These are phyloP conservation scores for Erynnis tages DNA, from an alignment of 2,888 invertebrate genomes.

Conservation along the genomic window DNA sequence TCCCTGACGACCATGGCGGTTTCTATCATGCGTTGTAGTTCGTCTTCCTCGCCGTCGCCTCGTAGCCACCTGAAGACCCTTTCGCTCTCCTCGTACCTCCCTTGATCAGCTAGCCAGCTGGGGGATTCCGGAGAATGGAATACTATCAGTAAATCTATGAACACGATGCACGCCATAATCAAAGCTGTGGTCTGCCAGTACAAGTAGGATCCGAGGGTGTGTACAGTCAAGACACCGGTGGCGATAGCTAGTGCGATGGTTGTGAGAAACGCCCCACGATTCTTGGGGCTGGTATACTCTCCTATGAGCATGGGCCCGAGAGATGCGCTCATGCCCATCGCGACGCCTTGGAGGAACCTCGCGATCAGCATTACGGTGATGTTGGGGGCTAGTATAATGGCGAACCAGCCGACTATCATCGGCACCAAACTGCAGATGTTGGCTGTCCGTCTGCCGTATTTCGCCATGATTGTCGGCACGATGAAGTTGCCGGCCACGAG, in stretches of 20 bases:
- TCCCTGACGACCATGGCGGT: slow-evolving; percentile 48
- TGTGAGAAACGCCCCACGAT: slow-evolving; percentile 82
- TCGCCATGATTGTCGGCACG: slow-evolving; percentile 70
- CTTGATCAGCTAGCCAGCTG: slow-evolving; percentile 82
- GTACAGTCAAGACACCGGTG: slow-evolving; percentile 80
- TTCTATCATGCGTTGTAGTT: slow-evolving; percentile 51
- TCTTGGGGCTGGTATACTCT: slow-evolving; percentile 79
- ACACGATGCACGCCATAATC: slow-evolving; percentile 64
- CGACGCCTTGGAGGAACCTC: slow-evolving; percentile 64
- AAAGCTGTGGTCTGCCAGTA: slow-evolving; percentile 79
- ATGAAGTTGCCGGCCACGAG: slow-evolving; percentile 56
- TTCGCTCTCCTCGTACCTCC: slow-evolving; percentile 75
- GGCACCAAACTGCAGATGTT: slow-evolving; percentile 69
- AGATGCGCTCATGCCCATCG: slow-evolving; percentile 76
- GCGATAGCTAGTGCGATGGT: slow-evolving; percentile 82
- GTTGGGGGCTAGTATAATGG: slow-evolving; percentile 57
- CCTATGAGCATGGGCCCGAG: slow-evolving; percentile 74
- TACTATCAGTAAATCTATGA: slow-evolving; percentile 64
- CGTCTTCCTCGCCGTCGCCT: slow-evolving; percentile 67
- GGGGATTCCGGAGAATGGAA: slow-evolving; percentile 82
- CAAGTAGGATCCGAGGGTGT: slow-evolving; percentile 81
- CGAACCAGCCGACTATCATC: slow-evolving; percentile 76
- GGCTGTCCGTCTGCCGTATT: slow-evolving; percentile 75
- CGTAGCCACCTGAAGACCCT: slow-evolving; percentile 79
- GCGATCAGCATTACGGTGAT: slow-evolving; percentile 55